Evolutionary conservation across 2,888 invertebrate genomes (phyloP), one percentile per base, ranked within the genome.

Genomic region (Eupelmus urozonus): DNA sequence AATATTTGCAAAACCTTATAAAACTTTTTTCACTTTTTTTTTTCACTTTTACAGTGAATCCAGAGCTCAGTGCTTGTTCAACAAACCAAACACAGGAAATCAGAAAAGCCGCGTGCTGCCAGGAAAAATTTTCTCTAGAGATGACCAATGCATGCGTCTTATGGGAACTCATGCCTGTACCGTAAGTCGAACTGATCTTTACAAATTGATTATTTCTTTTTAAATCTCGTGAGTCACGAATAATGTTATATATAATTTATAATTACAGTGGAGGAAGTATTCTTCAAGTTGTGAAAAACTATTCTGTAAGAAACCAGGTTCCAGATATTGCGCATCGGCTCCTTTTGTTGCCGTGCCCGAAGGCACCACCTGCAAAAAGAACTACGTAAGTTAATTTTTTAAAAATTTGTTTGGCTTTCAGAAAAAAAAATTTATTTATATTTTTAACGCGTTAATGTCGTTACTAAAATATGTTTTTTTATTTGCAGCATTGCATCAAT

Each of bases 51-150:
- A 20, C n/a, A 49, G 53, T 2, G 53, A 53, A 53, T 2, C 18
- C 1, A 57, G 71, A 51, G 76, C 76, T 0, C 29, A 65, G 23
- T 76, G 76, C 40, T 20, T 76, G n/a, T 76, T 66, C 25, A 66
- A 76, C 23, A 20, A 55, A n/a, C 76, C 76, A 1, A 9, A 27
- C 1, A 27, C 25, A 45, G 51, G 49, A 18, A 49, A 16, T 18
- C 20, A 49, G n/a, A 13, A 25, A 5, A 0, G 16, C 34, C 45
- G 65, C 13, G 1, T 59, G 2, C n/a, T 76, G 18, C 76, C 76
- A 0, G 76, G 76, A 11, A 29, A 57, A 20, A 5, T 76, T 2
- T 59, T 45, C 45, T 34, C 57, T 1, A 27, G 76, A 0, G 59
- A 65, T 20, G 71, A 76, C 11, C 29, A 49, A 20, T 76, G 76